These are phyloP conservation scores for Gastrophryne carolinensis DNA, from an alignment of 2,797 vertebrate species.

Conservation along the genomic window DNA sequence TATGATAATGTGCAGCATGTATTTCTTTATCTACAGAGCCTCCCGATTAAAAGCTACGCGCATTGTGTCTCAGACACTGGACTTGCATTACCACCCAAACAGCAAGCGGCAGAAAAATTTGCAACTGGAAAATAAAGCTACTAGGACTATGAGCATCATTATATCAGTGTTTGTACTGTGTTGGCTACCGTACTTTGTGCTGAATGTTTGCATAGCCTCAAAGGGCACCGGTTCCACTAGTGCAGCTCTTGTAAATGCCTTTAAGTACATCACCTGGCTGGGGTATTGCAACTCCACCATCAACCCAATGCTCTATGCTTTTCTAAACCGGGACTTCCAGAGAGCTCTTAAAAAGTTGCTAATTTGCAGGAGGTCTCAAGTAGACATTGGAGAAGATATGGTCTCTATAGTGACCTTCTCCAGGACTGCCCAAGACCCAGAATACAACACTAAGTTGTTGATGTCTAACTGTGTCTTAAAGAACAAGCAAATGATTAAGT, in stretches of 20 bases:
- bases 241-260: constrained; percentile 53
- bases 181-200: constrained; percentile 69
- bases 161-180: constrained; percentile 67
- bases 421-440: constrained; percentile 65
- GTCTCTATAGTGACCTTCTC: constrained; percentile 70
- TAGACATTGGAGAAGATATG: constrained; percentile 66
- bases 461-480: constrained; percentile 43
- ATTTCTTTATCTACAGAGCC: constrained; percentile 70
- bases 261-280: constrained; percentile 71
- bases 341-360: constrained; percentile 67
- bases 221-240: constrained; percentile 53
- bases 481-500: constrained; percentile 50
- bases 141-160: constrained; percentile 67
- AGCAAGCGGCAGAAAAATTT: constrained; percentile 69
- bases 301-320: constrained; percentile 70
- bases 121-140: constrained; percentile 72
- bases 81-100: constrained; percentile 70
- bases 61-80: constrained; percentile 64
- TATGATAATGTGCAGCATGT: constrained; percentile 70
- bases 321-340: constrained; percentile 70
- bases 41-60: constrained; percentile 67
- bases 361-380: constrained; percentile 63
- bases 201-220: constrained; percentile 65
- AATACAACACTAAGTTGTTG: constrained; percentile 30
- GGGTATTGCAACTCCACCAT: constrained; percentile 72